A percentile compares a stretch with the other conserved stretches of the same genome.
Evolutionary conservation across 2,797 vertebrate genomes (phyloP).

Genomic region (Malurus leucopterus): DNA sequence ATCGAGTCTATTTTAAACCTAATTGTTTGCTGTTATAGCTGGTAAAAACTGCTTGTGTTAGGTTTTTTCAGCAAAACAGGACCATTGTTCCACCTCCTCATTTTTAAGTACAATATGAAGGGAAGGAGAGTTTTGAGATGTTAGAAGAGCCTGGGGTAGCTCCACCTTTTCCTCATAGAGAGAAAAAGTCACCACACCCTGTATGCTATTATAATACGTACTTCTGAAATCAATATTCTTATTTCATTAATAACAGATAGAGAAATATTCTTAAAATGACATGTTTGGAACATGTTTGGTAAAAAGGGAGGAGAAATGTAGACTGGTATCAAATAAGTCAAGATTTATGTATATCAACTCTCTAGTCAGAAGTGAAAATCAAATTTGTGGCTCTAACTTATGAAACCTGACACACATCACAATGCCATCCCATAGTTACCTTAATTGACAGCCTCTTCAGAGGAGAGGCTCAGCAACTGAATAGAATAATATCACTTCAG

Average conservation of each 20-base stretch:
- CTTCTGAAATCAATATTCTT: not conserved
- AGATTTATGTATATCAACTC: not conserved
- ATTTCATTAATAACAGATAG: not conserved
- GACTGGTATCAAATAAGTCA: not conserved
- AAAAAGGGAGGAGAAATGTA: not conserved
- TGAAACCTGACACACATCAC: not conserved
- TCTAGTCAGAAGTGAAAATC: not conserved
- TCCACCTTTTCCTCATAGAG: not conserved
- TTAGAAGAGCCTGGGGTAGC: not conserved
- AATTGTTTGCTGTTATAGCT: not conserved
- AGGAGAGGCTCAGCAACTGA: not conserved
- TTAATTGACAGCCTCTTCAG: not conserved
- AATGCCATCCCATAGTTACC: not conserved
- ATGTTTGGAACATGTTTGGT: not conserved
- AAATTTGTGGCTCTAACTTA: not conserved
- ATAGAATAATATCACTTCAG: not conserved
- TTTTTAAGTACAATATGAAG: constrained; percentile 10
- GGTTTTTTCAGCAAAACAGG: not conserved
- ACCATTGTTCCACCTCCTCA: not conserved
- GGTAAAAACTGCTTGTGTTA: not conserved
- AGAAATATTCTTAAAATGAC: not conserved
- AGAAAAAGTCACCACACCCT: accelerated
- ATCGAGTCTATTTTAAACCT: constrained; percentile 14
- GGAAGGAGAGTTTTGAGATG: not conserved
- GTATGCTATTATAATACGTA: accelerated